Conservation (phyloP, 92 coral and sea anemone genomes). For the Phenganax subtilis region DNA sequence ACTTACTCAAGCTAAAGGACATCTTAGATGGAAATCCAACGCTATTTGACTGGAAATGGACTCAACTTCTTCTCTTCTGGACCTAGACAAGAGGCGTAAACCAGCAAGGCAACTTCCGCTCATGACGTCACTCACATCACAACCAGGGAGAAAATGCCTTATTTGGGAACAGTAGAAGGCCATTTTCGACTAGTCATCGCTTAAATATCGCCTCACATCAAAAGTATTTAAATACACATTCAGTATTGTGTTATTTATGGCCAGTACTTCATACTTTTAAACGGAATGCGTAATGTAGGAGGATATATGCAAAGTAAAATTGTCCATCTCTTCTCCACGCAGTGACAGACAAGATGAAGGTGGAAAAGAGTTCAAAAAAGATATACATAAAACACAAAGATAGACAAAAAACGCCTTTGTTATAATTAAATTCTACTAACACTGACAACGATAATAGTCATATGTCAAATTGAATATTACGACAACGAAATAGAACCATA, state of each 20-base stretch:
- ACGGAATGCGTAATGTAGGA: background rate
- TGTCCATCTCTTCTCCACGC: background rate
- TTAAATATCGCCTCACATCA: background rate
- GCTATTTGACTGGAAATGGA: background rate
- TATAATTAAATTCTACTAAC: background rate
- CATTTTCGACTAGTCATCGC: background rate
- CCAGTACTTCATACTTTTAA: background rate
- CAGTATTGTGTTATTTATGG: conserved; percentile 15
- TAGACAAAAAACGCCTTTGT: background rate
- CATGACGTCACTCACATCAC: conserved; percentile 12
- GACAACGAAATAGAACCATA: background rate
- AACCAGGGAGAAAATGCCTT: background rate
- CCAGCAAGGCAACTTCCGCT: conserved; percentile 24
- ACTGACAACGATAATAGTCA: background rate
- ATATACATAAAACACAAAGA: background rate
- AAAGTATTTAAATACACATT: background rate
- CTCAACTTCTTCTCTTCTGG: background rate
- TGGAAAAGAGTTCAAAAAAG: too few relatives aligned
- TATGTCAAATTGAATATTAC: background rate
- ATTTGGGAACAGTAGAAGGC: conserved; percentile 13
- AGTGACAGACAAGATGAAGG: too few relatives aligned
- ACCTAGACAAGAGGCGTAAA: conserved; percentile 30
- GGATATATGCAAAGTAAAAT: background rate
- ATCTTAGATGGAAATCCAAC: background rate
- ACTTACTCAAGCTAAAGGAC: conserved; percentile 35